Base-by-base conservation (phyloP, 2,888 invertebrate genomes). In the Cantharis rufa region DNA sequence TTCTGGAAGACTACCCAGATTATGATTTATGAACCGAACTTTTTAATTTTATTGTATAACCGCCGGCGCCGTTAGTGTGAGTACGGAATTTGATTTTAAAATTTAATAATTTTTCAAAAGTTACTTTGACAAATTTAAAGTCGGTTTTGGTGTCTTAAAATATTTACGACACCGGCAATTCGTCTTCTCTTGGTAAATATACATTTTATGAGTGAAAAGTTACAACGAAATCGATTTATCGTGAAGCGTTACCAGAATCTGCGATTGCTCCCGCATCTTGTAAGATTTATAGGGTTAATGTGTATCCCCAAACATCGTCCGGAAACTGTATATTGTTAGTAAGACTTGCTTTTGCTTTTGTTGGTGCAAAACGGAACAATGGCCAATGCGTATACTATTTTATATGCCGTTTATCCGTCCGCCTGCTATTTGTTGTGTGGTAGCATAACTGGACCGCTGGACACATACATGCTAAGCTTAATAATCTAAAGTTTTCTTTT, bases 361-460 rank as follows among this genome's bases (percentile, higher is more conserved):
- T 69, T 69, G 15, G 28, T 63, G 70, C 73, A 76, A 76, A 76
- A 64, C 76, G 72, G 64, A 73, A 76, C 72, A 76, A 48, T 48
- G 48, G 48, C 48, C 48, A 48, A 76, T 72, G 69, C 64, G 64
- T 68, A 24, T 24, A 27, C 28, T 48, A 70, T 70, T 76, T 76
- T 69, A 73, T 73, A 76, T 62, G 72, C 28, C 66, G 72, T 72
- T 76, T 70, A 76, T 64, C 70, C 72, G 64, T 21, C 64, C 62
- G 62, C 72, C 63, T 72, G 48, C 69, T 68, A 70, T 61, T 62
- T 70, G 73, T 63, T 62, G 69, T 62, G 32, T 28, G 27, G 27
- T 27, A 27, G 27, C 24, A 18, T 18, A 18, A 18, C 21, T 21
- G 24, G 24, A 7, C 24, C 9, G 24, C 24, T 24, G 24, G 24